phyloP scores from a whole-genome alignment of 2,113 vertebrate genomes.

The Anser brachyrhynchus region DNA sequence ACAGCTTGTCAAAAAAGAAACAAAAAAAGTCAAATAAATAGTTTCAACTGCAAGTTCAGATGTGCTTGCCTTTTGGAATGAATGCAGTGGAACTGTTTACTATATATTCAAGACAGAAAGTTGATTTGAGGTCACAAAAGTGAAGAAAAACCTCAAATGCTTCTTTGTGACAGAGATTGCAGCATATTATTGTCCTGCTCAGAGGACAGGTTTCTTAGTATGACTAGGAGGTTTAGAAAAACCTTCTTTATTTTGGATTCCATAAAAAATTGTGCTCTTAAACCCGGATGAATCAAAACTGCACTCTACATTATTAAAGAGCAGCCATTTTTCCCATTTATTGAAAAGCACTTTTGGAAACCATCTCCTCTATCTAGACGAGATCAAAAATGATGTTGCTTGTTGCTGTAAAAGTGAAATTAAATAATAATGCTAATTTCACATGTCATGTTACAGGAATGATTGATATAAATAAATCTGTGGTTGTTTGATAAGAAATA shows the following conservation, averaged over 20 bases:
- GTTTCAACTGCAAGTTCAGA: not conserved
- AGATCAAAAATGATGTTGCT: not conserved
- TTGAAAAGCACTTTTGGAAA: not conserved
- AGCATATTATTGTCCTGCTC: not conserved
- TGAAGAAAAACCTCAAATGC: not conserved
- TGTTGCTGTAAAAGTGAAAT: not conserved
- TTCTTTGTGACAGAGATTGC: not conserved
- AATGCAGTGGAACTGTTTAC: not conserved
- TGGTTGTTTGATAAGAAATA: constrained; percentile 25
- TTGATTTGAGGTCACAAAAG: not conserved
- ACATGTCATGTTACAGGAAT: constrained; percentile 47
- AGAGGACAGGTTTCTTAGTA: not conserved
- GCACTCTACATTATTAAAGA: not conserved
- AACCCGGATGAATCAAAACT: not conserved
- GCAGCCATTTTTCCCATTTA: not conserved
- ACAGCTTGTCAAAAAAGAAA: constrained; percentile 1
- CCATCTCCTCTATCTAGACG: not conserved
- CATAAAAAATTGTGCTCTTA: not conserved
- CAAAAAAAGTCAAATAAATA: constrained; percentile 10
- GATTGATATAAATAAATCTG: constrained; percentile 68
- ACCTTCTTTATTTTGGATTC: not conserved
- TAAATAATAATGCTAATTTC: constrained; percentile 34
- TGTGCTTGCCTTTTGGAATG: not conserved
- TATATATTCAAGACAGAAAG: not conserved
- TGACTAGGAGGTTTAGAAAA: not conserved